Base-by-base conservation (phyloP, 2,888 invertebrate species). In the Parnassius smintheus region DNA sequence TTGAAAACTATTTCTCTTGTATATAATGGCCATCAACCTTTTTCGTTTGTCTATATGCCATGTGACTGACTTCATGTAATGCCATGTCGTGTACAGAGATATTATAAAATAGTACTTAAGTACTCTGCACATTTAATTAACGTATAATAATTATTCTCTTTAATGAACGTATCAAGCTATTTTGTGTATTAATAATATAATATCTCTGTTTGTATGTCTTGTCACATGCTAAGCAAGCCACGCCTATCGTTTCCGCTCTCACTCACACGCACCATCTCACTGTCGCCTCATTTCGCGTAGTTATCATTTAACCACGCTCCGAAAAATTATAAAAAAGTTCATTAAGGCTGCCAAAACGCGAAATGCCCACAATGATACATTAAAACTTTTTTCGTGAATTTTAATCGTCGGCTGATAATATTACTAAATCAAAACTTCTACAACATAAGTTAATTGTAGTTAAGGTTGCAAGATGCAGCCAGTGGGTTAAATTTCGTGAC, bases 191-290 rank as follows among this genome's bases (percentile, higher is more conserved):
- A 51, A 59, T 60, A 46, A 59, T 60, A 46, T 59, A 52, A 58
- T 57, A 54, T 64, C 50, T 64, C 59, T 64, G 68, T 81, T 74
- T 83, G 68, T 73, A 75, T 83, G 79, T 84, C 77, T 76, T 75
- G 81, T 81, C 86, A 83, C 86, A 80, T 78, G 83, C 75, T 86
- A 80, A 78, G 83, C 75, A 80, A 85, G 85, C 83, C 84, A 85
- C 84, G 87, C 85, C 89, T 89, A 86, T 81, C 85, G 85, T 90
- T 89, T 90, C 88, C 88, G 86, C 88, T 90, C 87, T 85, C 90
- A 86, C 86, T 88, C 85, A 84, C 88, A 81, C 87, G 88, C 91
- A 88, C 88, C 85, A 85, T 87, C 82, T 88, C 90, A 88, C 88
- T 86, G 82, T 86, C 85, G 86, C 86, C 85, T 87, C 90, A 90